A percentile compares a stretch with the other conserved stretches of the same genome.
Evolutionary conservation across 2,888 invertebrate species (phyloP).

Genomic region (Pseudanteris insignis): DNA sequence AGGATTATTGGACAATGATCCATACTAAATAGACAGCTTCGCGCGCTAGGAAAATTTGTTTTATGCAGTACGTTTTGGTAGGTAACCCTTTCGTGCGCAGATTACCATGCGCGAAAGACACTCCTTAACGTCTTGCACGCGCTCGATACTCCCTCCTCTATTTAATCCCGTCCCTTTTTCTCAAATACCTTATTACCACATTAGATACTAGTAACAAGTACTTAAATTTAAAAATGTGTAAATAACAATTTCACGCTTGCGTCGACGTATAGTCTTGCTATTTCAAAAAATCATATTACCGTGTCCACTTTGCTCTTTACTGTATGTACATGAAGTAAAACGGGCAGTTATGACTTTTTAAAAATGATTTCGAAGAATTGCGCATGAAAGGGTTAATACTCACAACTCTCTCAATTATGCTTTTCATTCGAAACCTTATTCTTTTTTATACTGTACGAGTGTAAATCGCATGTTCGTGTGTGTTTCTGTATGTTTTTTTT

Average conservation of each 20-base stretch:
- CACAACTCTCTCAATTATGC: conserved; percentile 24
- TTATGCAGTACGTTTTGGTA: conserved; percentile 33
- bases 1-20: conserved; percentile 34
- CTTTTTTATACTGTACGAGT: conserved; percentile 11
- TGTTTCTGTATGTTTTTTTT: too few species aligned
- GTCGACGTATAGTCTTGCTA: conserved; percentile 35
- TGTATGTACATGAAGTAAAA: conserved; percentile 46
- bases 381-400: conserved; percentile 41
- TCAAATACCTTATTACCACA: conserved; percentile 41
- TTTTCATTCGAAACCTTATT: conserved; percentile 10
- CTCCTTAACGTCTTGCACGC: conserved; percentile 30
- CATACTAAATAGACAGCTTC: conserved; percentile 40
- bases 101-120: conserved; percentile 29
- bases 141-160: too few species aligned
- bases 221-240: conserved; percentile 46
- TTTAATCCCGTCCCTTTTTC: conserved; percentile 16
- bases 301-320: conserved; percentile 37
- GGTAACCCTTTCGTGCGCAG: conserved; percentile 42
- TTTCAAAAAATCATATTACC: conserved; percentile 45
- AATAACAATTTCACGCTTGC: conserved; percentile 43
- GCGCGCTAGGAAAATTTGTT: conserved; percentile 37
- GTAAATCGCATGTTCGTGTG: conserved; percentile 19
- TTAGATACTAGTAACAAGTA: conserved; percentile 46
- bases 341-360: conserved; percentile 44
- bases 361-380: conserved; percentile 38